phyloP scores from a whole-genome alignment of 2,797 vertebrate genomes.

The Loriculus beryllinus region DNA sequence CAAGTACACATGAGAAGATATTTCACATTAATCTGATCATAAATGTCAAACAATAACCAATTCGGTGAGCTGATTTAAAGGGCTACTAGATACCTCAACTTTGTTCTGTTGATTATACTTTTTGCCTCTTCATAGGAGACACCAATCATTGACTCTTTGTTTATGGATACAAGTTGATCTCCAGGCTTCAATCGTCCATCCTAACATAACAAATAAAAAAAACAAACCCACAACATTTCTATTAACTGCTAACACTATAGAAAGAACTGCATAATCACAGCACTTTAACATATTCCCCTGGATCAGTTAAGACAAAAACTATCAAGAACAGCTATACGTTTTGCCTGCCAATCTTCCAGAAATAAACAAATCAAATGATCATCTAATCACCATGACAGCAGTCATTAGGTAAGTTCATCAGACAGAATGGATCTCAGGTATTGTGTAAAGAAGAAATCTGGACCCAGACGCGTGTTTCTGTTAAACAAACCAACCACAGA shows the following conservation, averaged over 20 bases:
- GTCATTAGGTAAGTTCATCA: neutral
- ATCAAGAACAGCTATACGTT: neutral
- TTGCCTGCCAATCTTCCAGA: neutral
- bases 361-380: neutral
- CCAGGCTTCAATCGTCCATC: slow-evolving; percentile 89
- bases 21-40: neutral
- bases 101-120: slow-evolving; percentile 83
- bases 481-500: neutral
- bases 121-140: slow-evolving; percentile 90
- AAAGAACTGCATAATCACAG: neutral
- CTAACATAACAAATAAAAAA: slow-evolving; percentile 69
- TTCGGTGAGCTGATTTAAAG: neutral
- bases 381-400: neutral
- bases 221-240: neutral
- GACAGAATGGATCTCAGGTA: neutral
- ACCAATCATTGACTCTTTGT: slow-evolving; percentile 92
- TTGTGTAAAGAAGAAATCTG: neutral
- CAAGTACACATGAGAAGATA: neutral
- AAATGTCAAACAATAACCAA: neutral
- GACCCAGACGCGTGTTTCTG: neutral
- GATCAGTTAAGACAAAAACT: neutral
- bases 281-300: neutral
- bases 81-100: slow-evolving; percentile 79
- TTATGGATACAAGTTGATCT: slow-evolving; percentile 92
- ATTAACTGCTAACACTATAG: neutral